Conservation (phyloP, 1,140 invertebrate genomes). For the Zaprionus inermis region DNA sequence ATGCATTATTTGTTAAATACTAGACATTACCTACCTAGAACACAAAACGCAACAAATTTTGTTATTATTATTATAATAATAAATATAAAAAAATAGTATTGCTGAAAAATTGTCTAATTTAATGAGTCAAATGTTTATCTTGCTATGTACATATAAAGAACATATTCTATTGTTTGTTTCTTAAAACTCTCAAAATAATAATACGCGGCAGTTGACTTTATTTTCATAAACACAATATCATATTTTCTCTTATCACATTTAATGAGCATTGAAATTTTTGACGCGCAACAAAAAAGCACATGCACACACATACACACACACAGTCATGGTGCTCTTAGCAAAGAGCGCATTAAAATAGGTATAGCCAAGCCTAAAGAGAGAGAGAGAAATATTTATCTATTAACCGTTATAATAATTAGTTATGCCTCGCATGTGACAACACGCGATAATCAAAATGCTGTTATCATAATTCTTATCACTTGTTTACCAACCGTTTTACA, state of each 20-base stretch:
- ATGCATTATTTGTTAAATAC: neutral
- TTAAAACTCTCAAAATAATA: neutral
- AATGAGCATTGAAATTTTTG: neutral
- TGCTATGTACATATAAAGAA: neutral
- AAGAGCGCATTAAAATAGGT: constrained; percentile 17
- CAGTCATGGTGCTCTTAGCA: constrained; percentile 8
- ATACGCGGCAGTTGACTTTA: neutral
- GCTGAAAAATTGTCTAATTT: neutral
- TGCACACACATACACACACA: constrained; percentile 4
- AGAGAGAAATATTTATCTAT: constrained; percentile 14
- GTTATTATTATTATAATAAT: neutral
- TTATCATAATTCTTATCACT: constrained; percentile 59
- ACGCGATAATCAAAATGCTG: constrained; percentile 42
- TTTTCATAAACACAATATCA: constrained; percentile 1
- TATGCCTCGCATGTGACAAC: constrained; percentile 63
- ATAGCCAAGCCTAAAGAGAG: constrained; percentile 15
- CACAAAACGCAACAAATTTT: neutral
- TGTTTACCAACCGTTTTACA: neutral
- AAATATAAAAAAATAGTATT: neutral
- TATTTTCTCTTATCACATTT: constrained; percentile 9
- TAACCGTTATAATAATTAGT: constrained; percentile 61
- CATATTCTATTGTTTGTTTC: neutral
- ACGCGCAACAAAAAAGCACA: neutral
- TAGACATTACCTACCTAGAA: no score
- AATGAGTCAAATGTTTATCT: neutral